Conservation (phyloP, 2,113 vertebrate genomes). For the Lamprotornis superbus region DNA sequence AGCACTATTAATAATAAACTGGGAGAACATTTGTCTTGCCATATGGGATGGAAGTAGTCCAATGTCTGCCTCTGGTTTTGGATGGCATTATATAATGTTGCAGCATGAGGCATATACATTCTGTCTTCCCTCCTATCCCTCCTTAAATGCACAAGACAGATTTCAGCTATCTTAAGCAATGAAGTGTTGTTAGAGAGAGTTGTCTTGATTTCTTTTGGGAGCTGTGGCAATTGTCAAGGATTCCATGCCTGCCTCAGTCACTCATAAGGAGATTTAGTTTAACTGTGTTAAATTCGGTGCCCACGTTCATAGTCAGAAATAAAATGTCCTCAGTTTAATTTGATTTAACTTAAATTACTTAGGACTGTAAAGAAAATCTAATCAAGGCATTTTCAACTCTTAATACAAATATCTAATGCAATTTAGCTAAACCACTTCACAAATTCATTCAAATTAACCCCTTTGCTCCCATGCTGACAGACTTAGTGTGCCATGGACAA, state of each 20-base stretch:
- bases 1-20: constrained; percentile 34
- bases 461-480: neutral
- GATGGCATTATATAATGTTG: constrained; percentile 1
- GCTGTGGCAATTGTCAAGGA: neutral
- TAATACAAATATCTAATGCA: neutral
- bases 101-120: neutral
- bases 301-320: neutral
- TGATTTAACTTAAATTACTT: neutral
- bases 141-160: neutral
- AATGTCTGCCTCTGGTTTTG: neutral
- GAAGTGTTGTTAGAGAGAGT: neutral
- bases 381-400: constrained; percentile 5
- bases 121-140: neutral
- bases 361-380: neutral
- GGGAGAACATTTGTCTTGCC: constrained; percentile 48
- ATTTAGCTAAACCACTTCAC: neutral
- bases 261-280: neutral
- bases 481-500: neutral
- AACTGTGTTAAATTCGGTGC: neutral
- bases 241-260: neutral
- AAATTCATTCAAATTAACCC: neutral
- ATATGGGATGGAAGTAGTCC: constrained; percentile 39
- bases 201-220: neutral
- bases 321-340: constrained; percentile 19
- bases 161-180: neutral